A percentile compares a stretch with the other conserved stretches of the same genome.
These are phyloP conservation scores for Dynastes grantii DNA, from an alignment of 2,888 invertebrate species.

Conservation along the genomic window DNA sequence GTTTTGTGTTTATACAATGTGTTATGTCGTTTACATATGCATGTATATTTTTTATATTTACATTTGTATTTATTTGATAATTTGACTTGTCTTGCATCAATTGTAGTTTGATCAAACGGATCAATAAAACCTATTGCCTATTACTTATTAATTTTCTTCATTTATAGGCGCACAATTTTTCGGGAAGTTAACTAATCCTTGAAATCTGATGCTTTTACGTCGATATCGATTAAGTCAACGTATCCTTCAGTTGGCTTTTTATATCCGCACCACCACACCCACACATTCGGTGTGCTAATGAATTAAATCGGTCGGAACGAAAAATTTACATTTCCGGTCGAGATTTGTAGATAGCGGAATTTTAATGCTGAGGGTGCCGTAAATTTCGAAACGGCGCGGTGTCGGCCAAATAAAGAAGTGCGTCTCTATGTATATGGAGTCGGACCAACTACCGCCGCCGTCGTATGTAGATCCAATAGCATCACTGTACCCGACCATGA, in stretches of 20 bases:
- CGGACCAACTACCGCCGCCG: constrained; percentile 42
- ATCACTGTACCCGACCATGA: constrained; percentile 30
- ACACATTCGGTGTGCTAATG: constrained; percentile 23
- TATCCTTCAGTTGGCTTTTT: neutral
- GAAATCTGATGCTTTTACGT: too few species aligned
- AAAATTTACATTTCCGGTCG: constrained; percentile 42
- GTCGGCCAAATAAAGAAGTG: constrained; percentile 46
- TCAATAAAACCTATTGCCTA: too few species aligned
- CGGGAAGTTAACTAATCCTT: too few species aligned
- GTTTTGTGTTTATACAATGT: too few species aligned
- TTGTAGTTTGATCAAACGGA: too few species aligned
- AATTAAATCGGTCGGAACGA: constrained; percentile 44
- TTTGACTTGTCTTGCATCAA: too few species aligned
- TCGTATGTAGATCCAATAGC: neutral
- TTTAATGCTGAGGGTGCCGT: constrained; percentile 43
- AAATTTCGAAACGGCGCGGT: constrained; percentile 49
- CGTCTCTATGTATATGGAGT: constrained; percentile 41
- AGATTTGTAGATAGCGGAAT: constrained; percentile 48
- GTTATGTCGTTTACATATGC: too few species aligned
- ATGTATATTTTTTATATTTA: too few species aligned
- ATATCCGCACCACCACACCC: neutral
- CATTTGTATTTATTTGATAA: too few species aligned
- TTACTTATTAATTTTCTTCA: too few species aligned
- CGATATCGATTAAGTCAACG: too few species aligned
- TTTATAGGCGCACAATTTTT: too few species aligned